Evolutionary conservation across 1,140 invertebrate genomes (phyloP).

Genomic region (Magallana gigas): DNA sequence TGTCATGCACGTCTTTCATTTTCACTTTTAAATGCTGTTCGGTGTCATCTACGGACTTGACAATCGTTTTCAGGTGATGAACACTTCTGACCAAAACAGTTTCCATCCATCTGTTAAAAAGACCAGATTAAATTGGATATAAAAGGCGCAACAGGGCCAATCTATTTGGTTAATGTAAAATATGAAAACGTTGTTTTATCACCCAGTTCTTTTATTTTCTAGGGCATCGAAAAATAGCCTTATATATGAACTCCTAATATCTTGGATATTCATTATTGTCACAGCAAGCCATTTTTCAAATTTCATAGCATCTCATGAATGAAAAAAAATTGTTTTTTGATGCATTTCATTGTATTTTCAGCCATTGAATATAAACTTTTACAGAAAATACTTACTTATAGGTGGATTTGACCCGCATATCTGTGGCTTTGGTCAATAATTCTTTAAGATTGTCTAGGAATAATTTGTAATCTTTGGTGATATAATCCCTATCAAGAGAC

Average conservation of each 20-base stretch:
- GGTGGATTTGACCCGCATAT: constrained; percentile 56
- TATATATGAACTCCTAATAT: no score
- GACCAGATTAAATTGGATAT: no score
- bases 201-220: no score
- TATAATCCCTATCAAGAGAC: constrained; percentile 57
- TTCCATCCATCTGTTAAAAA: constrained; percentile 67
- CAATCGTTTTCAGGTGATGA: constrained; percentile 61
- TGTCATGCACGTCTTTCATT: constrained; percentile 57
- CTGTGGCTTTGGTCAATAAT: constrained; percentile 53
- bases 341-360: background rate
- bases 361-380: background rate
- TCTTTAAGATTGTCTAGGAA: constrained; percentile 59
- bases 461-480: constrained; percentile 57
- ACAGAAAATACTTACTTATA: constrained; percentile 64
- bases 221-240: no score
- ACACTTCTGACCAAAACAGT: constrained; percentile 60
- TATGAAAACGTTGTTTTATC: no score
- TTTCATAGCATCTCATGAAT: constrained; percentile 56
- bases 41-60: constrained; percentile 55
- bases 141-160: no score
- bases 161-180: no score
- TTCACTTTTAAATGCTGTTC: constrained; percentile 60
- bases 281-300: no score
- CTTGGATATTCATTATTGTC: no score
- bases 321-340: constrained; percentile 48